Conservation (phyloP, 2,113 vertebrate species). For the Mesembrinibis cayennensis region DNA sequence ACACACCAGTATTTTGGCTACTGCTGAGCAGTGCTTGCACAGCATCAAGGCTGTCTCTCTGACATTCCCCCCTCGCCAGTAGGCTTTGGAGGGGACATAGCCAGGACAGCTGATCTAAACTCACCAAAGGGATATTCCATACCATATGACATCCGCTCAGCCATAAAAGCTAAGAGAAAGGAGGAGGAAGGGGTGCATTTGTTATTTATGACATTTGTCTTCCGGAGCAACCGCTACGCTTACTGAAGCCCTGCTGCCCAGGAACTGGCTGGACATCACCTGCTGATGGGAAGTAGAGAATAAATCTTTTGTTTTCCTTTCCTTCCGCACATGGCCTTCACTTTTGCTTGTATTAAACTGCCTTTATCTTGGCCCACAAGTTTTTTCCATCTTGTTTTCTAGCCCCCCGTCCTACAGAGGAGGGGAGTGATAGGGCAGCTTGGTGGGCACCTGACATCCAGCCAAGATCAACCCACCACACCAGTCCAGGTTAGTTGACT, state of each 20-base stretch:
- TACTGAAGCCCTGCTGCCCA: neutral
- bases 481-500: neutral
- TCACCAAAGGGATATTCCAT: neutral
- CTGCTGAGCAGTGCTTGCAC: neutral
- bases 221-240: neutral
- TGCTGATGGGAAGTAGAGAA: neutral
- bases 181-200: no score
- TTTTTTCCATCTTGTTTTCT: neutral
- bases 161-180: neutral
- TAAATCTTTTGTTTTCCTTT: neutral
- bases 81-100: neutral
- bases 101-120: neutral
- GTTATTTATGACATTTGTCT: neutral
- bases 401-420: neutral
- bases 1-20: no score
- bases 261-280: no score
- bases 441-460: neutral
- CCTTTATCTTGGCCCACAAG: neutral
- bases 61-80: neutral
- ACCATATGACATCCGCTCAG: neutral
- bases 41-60: neutral
- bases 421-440: neutral
- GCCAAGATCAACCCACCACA: neutral
- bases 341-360: neutral
- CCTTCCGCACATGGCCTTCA: neutral